Evolutionary conservation across 2,888 invertebrate species (phyloP), one percentile per base, ranked within the genome.

Genomic region (Tribolium freemani): DNA sequence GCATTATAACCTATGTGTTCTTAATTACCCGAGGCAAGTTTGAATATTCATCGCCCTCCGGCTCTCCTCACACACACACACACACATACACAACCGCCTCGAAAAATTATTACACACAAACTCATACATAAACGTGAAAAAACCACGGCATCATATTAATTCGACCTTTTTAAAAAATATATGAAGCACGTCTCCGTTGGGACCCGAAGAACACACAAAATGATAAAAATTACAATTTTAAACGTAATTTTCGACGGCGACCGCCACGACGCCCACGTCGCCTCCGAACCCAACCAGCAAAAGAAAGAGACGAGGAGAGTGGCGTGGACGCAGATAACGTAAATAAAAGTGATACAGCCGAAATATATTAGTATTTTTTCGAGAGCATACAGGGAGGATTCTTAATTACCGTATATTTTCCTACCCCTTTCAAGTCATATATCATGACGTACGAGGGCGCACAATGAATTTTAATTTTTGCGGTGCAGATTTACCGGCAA

Each of bases 1-100:
- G 80, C 78, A 81, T 83, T 82, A 83, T 71, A 83, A 83, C 83
- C 83, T 83, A 83, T 83, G 83, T 80, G 83, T 82, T 83, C 83
- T 83, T 83, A 83, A 83, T 83, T 83, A 79, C 80, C 72, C 76
- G 75, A 74, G 73, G 66, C 75, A 72, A 77, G 71, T 78, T 77
- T 78, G 72, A 72, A 72, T 72, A 72, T 72, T 72, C 72, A 72
- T 70, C 56, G 61, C 69, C 50, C n/a, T n/a, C 16, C 6, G 26
- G n/a, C 26, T 31, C 31, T 31, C 9, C 31, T 31, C 31, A 8
- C 5, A 31, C 31, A 20, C 54, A 26, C 5, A 26, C 30, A 21
- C 5, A 20, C 54, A 26, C 5, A 26, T 11, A 21, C 5, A 10
- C 26, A 20, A 20, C 5, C 21, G 31, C 50, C 51, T 58, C 26